Conservation (phyloP, 1,140 invertebrate genomes). For the Anastrepha ludens region DNA sequence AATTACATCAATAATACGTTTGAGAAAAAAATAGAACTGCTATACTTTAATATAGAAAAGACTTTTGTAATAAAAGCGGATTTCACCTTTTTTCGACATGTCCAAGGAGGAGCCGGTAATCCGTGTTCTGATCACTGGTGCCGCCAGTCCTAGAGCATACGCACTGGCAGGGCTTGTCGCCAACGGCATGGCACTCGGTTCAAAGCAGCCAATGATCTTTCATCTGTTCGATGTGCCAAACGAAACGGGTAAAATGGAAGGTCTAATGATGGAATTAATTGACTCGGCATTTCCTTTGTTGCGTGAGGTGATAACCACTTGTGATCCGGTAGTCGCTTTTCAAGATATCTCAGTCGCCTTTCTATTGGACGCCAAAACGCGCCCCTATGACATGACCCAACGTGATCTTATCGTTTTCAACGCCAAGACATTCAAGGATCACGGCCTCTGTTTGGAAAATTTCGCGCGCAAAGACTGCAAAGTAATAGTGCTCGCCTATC, state of each 20-base stretch:
- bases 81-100: too few relatives aligned
- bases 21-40: too few relatives aligned
- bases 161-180: background rate
- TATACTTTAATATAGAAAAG: too few relatives aligned
- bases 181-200: slow-evolving; percentile 25
- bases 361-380: background rate
- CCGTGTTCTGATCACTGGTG: slow-evolving; percentile 7
- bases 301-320: background rate
- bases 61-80: too few relatives aligned
- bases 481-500: background rate
- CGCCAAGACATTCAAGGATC: background rate
- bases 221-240: background rate
- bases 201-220: slow-evolving; percentile 3
- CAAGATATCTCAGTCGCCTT: slow-evolving; percentile 16
- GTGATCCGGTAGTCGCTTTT: slow-evolving; percentile 35
- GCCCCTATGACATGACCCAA: background rate
- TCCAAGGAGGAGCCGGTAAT: slow-evolving; percentile 6
- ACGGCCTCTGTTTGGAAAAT: background rate
- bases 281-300: background rate
- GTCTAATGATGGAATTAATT: background rate
- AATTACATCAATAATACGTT: slow-evolving; percentile 12
- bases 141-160: slow-evolving; percentile 1
- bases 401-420: background rate
- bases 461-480: slow-evolving; percentile 41
- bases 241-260: background rate